These are phyloP conservation scores for Orchestia grillus DNA, from an alignment of 1,140 invertebrate genomes.

Conservation along the genomic window DNA sequence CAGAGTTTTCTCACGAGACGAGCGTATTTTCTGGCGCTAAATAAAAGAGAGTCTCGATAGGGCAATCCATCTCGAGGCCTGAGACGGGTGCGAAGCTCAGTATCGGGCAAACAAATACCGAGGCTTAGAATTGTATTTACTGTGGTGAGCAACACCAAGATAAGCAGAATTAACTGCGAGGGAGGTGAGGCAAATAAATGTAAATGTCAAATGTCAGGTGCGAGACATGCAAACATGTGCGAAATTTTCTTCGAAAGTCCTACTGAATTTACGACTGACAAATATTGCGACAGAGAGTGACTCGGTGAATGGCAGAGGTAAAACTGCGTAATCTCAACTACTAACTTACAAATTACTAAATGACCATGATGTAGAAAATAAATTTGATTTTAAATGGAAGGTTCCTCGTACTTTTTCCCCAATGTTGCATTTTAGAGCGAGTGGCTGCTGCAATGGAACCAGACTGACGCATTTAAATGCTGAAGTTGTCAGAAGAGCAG, in stretches of 20 bases:
- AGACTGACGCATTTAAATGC: not conserved
- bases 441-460: not conserved
- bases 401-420: not conserved
- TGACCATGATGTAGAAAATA: too few relatives aligned
- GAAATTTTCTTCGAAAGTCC: not conserved
- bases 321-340: not conserved
- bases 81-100: not conserved
- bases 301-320: not conserved
- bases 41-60: not conserved
- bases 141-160: not conserved
- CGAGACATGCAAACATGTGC: not conserved
- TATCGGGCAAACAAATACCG: not conserved
- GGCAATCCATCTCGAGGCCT: not conserved
- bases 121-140: not conserved
- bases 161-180: not conserved
- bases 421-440: not conserved
- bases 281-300: not conserved
- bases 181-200: not conserved
- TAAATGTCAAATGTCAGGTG: not conserved
- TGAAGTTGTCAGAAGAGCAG: not conserved
- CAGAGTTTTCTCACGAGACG: not conserved
- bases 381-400: not conserved
- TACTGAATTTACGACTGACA: not conserved
- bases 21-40: not conserved
- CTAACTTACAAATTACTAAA: too few relatives aligned